Base-by-base conservation (phyloP, 2,113 vertebrate species). In the Strigops habroptila region DNA sequence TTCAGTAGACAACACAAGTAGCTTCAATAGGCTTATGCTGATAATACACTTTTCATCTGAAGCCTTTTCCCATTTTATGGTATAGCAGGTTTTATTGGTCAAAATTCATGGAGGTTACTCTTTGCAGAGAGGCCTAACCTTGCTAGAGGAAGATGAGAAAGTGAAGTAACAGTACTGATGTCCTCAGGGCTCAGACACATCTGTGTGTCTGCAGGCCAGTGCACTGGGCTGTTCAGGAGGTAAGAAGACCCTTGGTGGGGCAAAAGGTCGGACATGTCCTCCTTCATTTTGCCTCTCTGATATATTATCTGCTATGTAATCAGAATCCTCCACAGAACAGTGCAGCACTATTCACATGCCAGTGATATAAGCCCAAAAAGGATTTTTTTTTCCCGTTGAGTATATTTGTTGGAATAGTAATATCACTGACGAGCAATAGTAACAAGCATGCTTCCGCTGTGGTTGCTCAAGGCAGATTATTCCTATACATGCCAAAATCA, bases 371-470 rank as follows among this genome's bases (percentile, higher is more conserved):
- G 25, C 8, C 23, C 15, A 21, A 62, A 77, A 37, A 39, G 8
- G 9, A 5, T 23, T 6, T 46, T 33, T 63, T n/a, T 70, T 25
- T 35, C 22, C 24, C n/a, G 2, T 35, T 55, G 27, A 70, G 3
- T 48, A 2, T 44, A 18, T 70, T 82, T 75, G 24, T 90, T 78
- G 22, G 10, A 68, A 37, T 82, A 60, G 19, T 49, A 48, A 7
- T 23, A 57, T 67, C 37, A 37, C 10, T 1, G 3, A 13, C 41
- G 11, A 75, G 62, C 28, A 84, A 41, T 4, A 67, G 5, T 35
- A 78, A 27, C 2, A 87, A 48, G 3, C 7, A 0, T 44, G 17
- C 7, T 73, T 80, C 9, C 30, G 7, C 2, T 0, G 0, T 37
- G 9, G 21, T 14, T 79, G 8, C 35, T 43, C 12, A 44, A 67